phyloP scores from a whole-genome alignment of 2,113 vertebrate species.

The Heliornis fulica region DNA sequence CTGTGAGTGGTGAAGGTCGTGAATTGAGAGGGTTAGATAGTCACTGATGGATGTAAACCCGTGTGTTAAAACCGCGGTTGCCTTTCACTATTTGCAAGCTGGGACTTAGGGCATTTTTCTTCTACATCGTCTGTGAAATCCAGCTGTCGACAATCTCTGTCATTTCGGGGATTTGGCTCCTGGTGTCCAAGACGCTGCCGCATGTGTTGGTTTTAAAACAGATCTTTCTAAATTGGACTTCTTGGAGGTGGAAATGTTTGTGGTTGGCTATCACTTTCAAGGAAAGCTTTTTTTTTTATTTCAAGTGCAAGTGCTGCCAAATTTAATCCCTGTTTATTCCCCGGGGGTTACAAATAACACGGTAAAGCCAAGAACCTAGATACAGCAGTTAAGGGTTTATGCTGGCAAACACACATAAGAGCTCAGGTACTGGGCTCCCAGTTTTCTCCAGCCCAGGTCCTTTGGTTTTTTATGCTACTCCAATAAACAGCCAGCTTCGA shows the following conservation, averaged over 20 bases:
- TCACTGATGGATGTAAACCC: background rate
- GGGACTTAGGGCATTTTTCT: background rate
- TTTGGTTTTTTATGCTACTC: background rate
- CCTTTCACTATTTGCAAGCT: background rate
- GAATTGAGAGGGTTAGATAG: background rate
- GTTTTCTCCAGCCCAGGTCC: background rate
- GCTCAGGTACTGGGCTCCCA: background rate
- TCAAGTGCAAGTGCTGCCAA: background rate
- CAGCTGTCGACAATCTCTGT: background rate
- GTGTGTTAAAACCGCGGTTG: background rate
- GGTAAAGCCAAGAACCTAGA: background rate
- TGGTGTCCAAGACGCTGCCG: background rate
- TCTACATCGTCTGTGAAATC: background rate
- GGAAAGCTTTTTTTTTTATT: background rate
- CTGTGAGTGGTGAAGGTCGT: background rate
- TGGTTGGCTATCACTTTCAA: background rate
- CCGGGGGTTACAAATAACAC: background rate
- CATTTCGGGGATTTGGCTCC: background rate
- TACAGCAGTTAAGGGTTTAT: background rate
- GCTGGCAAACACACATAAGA: background rate
- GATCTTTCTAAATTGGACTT: background rate
- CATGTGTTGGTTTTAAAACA: background rate
- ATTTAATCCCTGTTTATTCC: background rate
- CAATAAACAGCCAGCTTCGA: background rate
- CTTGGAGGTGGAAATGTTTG: background rate